Evolutionary conservation across 2,797 vertebrate genomes (phyloP).

Genomic region (Pseudochirops cupreus): DNA sequence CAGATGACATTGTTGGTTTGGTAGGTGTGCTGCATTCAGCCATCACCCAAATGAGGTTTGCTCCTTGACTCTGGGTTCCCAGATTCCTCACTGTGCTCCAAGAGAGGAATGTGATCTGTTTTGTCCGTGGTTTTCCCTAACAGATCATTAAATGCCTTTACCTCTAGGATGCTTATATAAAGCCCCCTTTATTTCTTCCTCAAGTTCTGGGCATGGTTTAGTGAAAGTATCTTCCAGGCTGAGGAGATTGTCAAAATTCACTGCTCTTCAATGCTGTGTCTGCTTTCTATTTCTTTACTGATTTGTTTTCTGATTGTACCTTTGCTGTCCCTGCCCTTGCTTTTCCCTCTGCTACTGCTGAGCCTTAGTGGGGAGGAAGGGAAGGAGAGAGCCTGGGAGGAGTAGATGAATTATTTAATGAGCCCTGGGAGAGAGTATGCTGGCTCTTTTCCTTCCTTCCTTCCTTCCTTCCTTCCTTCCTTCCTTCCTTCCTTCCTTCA

Average conservation of each 20-base stretch:
- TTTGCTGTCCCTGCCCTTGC: background rate
- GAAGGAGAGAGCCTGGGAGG: background rate
- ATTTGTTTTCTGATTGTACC: background rate
- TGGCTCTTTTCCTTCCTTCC: background rate
- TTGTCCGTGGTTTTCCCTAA: constrained; percentile 95
- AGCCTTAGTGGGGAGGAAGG: background rate
- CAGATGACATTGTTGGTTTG: constrained; percentile 86
- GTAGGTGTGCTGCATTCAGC: constrained; percentile 83
- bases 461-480: no score
- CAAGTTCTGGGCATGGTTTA: constrained; percentile 87
- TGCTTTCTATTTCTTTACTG: background rate
- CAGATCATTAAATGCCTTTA: constrained; percentile 92
- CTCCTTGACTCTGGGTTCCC: constrained; percentile 81
- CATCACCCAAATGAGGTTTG: constrained; percentile 73
- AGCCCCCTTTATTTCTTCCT: constrained; percentile 92
- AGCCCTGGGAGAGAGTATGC: background rate
- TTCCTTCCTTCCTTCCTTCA: no score
- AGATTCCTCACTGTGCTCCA: constrained; percentile 89
- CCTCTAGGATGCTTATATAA: constrained; percentile 93
- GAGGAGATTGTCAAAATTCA: constrained; percentile 85
- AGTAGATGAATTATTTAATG: background rate
- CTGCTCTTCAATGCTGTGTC: background rate
- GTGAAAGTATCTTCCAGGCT: constrained; percentile 94
- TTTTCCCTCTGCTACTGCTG: background rate
- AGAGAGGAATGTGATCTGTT: constrained; percentile 93